Base-by-base conservation (phyloP, 2,113 vertebrate species). In the Muntiacus reevesi region DNA sequence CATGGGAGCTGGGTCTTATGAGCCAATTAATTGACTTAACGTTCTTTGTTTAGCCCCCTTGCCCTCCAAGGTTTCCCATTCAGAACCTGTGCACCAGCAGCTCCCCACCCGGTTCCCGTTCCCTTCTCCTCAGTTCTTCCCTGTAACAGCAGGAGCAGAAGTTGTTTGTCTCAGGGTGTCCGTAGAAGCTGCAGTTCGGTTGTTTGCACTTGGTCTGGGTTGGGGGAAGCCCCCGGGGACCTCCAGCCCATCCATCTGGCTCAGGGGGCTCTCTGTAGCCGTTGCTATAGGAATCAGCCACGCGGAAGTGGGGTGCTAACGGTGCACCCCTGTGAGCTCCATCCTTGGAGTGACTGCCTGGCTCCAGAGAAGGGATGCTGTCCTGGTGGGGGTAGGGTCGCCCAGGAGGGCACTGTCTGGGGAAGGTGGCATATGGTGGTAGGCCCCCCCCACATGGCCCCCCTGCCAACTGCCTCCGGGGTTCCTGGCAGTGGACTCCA, bases 61-160 rank as follows among this genome's bases (percentile, higher is more conserved):
- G 71, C 87, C 6, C 52, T 36, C 30, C 11, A 28, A 7, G 33
- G 76, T 30, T 19, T 52, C 57, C n/a, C 23, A 2, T 30, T 99
- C 99, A 99, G 99, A 99, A 99, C 98, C 99, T 98, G 98, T 99
- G 99, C 86, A 99, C 98, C 93, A 98, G 96, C 0, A 99, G 97
- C 55, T 99, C 99, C 94, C 98, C 98, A 33, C 94, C n/a, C 0
- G 89, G 97, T 36, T 99, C 99, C 2, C 98, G 81, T 91, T 99
- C 99, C 98, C 99, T 98, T 98, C 99, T 99, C 96, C 98, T 99
- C 98, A 99, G 98, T 99, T 99, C 99, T 43, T 99, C 99, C 54
- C 98, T 98, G 98, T 99, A 99, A 97, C 99, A 99, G 98, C 99
- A 99, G 60, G 99, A 99, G 97, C 99, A 99, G 98, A 99, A 99